Evolutionary conservation across 35 echinoderm and acorn worm species (phyloP), one percentile per base, ranked within the genome.

Genomic region (Strongylocentrotus purpuratus): DNA sequence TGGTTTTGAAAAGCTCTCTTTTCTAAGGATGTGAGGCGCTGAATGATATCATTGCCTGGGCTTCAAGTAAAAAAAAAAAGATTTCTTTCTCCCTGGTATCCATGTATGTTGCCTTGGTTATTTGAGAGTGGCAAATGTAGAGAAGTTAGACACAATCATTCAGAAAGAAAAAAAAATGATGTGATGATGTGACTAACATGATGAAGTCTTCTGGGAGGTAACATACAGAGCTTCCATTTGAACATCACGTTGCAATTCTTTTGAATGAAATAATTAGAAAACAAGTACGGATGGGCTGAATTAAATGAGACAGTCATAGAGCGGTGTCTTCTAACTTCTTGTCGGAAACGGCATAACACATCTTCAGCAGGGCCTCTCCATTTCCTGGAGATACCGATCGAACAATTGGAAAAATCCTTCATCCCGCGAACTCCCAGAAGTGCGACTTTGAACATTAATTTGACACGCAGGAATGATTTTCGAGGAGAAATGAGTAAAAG

Each of bases 361-460:
- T 78, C 65, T 2, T 22, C 22, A 22, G 20, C 18, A 18, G 65
- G 65, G 20, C 65, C 65, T 28, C 65, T n/a, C 18, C 7, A 8
- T 25, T 78, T 28, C 65, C 25, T 28, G 20, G 25, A 78, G 65
- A 78, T 78, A 78, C 65, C 65, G 28, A 78, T 78, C 65, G 7
- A 78, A 78, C 65, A 78, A 78, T 78, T 78, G 65, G 65, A 78
- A 28, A 25, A 78, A n/a, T 22, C 20, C 65, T n/a, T 78, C 65
- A n/a, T 78, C 65, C 65, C 65, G 7, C 7, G 2, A 78, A 78
- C 18, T 78, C 65, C 65, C 65, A 7, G 7, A 78, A 78, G 65
- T 78, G 65, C 20, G 65, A 78, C 65, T 78, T 78, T 78, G 65
- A 78, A 78, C 65, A 78, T 78, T 78, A 78, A 78, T 78, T 28